Base-by-base conservation (phyloP, 1,140 invertebrate genomes). In the Dendrolimus kikuchii region DNA sequence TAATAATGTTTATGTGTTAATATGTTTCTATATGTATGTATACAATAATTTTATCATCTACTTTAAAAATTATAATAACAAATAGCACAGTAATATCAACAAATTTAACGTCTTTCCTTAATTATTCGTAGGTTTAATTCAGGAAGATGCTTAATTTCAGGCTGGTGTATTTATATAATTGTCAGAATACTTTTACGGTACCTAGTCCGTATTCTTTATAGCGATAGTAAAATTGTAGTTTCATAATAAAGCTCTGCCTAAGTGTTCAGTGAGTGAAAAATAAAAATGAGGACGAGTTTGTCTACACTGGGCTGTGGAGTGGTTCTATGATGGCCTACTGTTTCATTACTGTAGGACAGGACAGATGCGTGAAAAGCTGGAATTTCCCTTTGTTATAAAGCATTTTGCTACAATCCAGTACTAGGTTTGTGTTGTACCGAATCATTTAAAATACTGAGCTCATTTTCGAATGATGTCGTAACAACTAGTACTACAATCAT, bases 301-400 rank as follows among this genome's bases (percentile, higher is more conserved):
- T 49, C 57, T 62, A 51, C 63, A 58, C 55, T 55, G 53, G 43
- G 46, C 48, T 52, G 42, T 62, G 42, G 61, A 70, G 71, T 66
- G 60, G 38, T 57, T 66, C 53, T 55, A 53, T 57, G 50, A 54
- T 37, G 60, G 63, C 44, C 60, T 58, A 59, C 61, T 59, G 68
- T 66, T 69, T 71, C 74, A 77, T 81, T 81, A 79, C 71, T 68
- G 67, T 68, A 78, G 78, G 74, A 68, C 62, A 64, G 63, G 63
- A 60, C 64, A 52, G 64, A 61, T 66, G 64, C 45, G 50, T 56
- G 59, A 49, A 66, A 66, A 67, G 57, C 57, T 54, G 60, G 52
- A 52, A 64, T 68, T 63, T 69, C 56, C 59, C 72, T 76, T 75
- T 77, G 72, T 77, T 66, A 64, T 62, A 66, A 58, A 55, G 42